Evolutionary conservation across 53 echinoderm and acorn worm species (phyloP), one percentile per base, ranked within the genome.

Genomic region (Actinopyga echinites): DNA sequence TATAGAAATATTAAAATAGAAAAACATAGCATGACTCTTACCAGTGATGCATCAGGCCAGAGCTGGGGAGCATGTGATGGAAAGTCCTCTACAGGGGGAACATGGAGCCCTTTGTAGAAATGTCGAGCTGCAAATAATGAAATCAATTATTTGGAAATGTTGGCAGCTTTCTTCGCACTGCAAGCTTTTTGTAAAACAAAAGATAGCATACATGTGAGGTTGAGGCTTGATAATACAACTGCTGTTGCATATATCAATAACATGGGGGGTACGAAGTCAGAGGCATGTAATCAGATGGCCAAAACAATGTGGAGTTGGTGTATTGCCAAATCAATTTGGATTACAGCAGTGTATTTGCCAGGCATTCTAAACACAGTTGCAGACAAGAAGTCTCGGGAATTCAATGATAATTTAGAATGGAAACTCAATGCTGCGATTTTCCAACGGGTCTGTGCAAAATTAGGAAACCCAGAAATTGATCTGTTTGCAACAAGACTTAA

Each of bases 401-500:
- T 83, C 45, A 55, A 80, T 34, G 86, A 90, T 45, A 75, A 71
- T 8, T 7, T 62, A 6, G 83, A 90, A 75, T 90, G 86, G 77
- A 75, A 49, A 60, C 71, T 87, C 34, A 64, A 88, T 55, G 36
- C 29, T n/a, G 10, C 33, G 0, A 32, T 64, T 4, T 85, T 89
- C 37, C 0, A 37, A 57, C 45, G 57, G 53, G 21, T 84, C 12
- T 44, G 55, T 49, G 43, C 33, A 21, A 26, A 7, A 30, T 89
- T 54, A 67, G 80, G 85, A 6, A 29, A n/a, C n/a, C 90, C 90
- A 75, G 80, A 87, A 19, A 71, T 91, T 45, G 87, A 87, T 62
- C 56, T 91, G 20, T 87, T 91, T 80, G 91, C 91, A 26, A 64
- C 91, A 24, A 77, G 87, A 34, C 52, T 91, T 38, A 90, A 91